A percentile compares a stretch with the other conserved stretches of the same genome.
These are phyloP conservation scores for Ageneiosus marmoratus DNA, from an alignment of 2,113 vertebrate species.

Conservation along the genomic window DNA sequence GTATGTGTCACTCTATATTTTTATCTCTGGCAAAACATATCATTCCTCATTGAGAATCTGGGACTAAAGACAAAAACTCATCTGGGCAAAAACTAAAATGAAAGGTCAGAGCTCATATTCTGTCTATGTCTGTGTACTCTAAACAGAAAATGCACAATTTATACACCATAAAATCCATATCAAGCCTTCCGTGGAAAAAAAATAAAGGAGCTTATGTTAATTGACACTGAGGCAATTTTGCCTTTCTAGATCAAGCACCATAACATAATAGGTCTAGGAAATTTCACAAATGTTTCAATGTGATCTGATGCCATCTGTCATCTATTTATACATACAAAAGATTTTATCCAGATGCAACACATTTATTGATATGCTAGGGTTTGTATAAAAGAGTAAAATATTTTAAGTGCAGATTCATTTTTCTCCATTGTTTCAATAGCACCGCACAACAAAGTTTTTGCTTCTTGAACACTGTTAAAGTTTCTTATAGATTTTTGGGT, in stretches of 20 bases:
- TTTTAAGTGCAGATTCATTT: neutral
- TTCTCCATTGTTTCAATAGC: neutral
- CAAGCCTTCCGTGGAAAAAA: neutral
- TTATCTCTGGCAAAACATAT: neutral
- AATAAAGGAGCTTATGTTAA: neutral
- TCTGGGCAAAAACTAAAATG: constrained; percentile 4
- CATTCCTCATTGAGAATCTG: neutral
- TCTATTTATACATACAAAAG: too few relatives aligned
- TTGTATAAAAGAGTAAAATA: neutral
- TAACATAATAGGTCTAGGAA: neutral
- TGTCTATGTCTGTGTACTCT: neutral
- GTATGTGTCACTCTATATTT: constrained; percentile 1
- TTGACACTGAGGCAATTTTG: neutral
- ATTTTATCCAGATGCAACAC: neutral
- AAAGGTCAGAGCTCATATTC: constrained; percentile 29
- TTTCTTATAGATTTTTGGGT: too few relatives aligned
- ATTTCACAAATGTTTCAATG: neutral
- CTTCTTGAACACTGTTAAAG: too few relatives aligned
- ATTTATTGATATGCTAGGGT: neutral
- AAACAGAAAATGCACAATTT: neutral
- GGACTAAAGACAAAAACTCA: neutral
- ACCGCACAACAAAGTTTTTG: too few relatives aligned
- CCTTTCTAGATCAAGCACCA: neutral
- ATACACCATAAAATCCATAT: constrained; percentile 1
- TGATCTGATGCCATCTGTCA: neutral